A percentile compares a stretch with the other conserved stretches of the same genome.
phyloP scores from a whole-genome alignment of 2,888 invertebrate genomes.

The Dryococelus australis region DNA sequence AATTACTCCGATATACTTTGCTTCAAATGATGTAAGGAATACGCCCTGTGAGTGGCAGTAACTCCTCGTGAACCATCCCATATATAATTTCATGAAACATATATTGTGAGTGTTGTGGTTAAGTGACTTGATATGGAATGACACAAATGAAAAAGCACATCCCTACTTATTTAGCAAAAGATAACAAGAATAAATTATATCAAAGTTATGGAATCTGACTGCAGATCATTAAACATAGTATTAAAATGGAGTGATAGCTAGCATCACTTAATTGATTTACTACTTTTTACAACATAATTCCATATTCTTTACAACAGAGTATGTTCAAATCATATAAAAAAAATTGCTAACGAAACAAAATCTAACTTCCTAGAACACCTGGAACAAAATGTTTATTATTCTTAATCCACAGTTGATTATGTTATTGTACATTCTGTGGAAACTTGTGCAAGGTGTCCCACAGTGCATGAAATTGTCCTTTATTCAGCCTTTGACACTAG shows the following conservation, averaged over 20 bases:
- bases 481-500: background rate
- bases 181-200: too few relatives aligned
- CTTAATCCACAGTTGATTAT: background rate
- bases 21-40: too few relatives aligned
- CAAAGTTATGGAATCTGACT: too few relatives aligned
- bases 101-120: too few relatives aligned
- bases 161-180: too few relatives aligned
- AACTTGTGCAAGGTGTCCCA: background rate
- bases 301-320: background rate
- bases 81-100: too few relatives aligned
- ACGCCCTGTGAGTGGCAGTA: too few relatives aligned
- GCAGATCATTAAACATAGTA: too few relatives aligned
- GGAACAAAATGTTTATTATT: slow-evolving; percentile 5
- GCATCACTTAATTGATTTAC: background rate
- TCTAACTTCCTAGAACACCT: background rate
- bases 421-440: background rate
- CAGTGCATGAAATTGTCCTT: background rate
- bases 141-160: too few relatives aligned
- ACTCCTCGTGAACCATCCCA: too few relatives aligned
- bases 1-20: too few relatives aligned
- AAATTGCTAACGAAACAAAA: background rate
- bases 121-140: too few relatives aligned
- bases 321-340: background rate
- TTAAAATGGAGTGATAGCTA: background rate
- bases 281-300: background rate